Base-by-base conservation (phyloP, 2,113 vertebrate genomes). In the Engraulis encrasicolus region DNA sequence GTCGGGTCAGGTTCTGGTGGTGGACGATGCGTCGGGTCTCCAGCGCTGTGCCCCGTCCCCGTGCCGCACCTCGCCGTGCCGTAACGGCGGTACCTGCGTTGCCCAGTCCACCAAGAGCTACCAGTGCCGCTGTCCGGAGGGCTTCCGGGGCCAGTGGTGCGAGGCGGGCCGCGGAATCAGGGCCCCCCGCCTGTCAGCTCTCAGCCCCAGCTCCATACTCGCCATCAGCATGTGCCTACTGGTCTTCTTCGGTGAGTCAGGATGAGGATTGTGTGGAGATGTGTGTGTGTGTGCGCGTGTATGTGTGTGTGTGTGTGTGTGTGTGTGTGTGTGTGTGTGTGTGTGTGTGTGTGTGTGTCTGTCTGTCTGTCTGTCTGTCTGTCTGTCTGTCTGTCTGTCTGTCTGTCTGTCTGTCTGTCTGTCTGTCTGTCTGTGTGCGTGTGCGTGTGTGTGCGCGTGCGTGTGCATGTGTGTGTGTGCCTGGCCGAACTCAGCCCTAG, bases 141-240 rank as follows among this genome's bases (percentile, higher is more conserved):
- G 95, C 49, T 96, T 96, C 91, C 95, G 91, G 86, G 96, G 96
- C 86, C 95, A 92, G 83, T 95, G 85, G 90, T 96, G 95, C 27
- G 96, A 96, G 88, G 92, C 95, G 84, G 94, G 94, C 45, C 95
- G 94, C 86, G n/a, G n/a, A n/a, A 89, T 94, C 87, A 96, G 95
- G 90, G 91, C 93, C 83, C 92, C 91, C 54, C 93, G 91, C 74
- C 85, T 94, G 1, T 86, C 93, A 0, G 89, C 93, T 36, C 94
- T 96, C 89, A 96, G 95, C 85, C 96, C 96, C 84, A 96, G 95
- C 91, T 97, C 95, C 89, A 95, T 96, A 89, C 85, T 97, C 80
- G 95, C 95, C 82, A 96, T 96, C 94, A 97, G 96, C 95, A 96
- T 96, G 95, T 96, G 95, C 79, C 93, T 96, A 71, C 96, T 97